A percentile compares a stretch with the other conserved stretches of the same genome.
phyloP scores from a whole-genome alignment of 2,888 invertebrate genomes.

The Unio pictorum region DNA sequence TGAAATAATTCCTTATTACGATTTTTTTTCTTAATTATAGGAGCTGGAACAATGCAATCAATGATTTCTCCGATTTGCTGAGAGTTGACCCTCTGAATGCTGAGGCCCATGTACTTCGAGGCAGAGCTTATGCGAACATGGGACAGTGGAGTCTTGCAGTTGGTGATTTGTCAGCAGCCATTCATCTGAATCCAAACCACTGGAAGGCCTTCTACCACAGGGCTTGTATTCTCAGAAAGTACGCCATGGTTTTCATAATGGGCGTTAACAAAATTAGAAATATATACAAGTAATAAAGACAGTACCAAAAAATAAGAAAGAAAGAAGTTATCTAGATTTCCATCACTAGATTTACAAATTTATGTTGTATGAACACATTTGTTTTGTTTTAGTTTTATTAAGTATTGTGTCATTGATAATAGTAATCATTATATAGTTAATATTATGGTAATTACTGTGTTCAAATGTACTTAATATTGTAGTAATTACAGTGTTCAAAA shows the following conservation, averaged over 20 bases:
- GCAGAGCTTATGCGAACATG: slow-evolving; percentile 63
- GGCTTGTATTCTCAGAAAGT: slow-evolving; percentile 69
- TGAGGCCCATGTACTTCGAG: slow-evolving; percentile 63
- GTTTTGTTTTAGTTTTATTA: too few relatives aligned
- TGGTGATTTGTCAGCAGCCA: slow-evolving; percentile 69
- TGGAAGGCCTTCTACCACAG: slow-evolving; percentile 69
- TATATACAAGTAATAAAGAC: too few relatives aligned
- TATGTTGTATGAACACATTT: too few relatives aligned
- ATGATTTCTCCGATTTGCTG: slow-evolving; percentile 69
- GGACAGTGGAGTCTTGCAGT: slow-evolving; percentile 65
- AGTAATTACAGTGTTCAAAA: too few relatives aligned
- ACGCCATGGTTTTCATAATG: slow-evolving; percentile 13
- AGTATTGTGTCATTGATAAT: too few relatives aligned
- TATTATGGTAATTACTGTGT: too few relatives aligned
- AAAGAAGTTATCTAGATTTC: too few relatives aligned
- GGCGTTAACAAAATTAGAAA: background rate
- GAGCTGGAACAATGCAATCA: slow-evolving; percentile 68
- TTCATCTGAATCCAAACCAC: slow-evolving; percentile 69
- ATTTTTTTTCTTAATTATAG: slow-evolving; percentile 21
- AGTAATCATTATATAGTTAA: too few relatives aligned
- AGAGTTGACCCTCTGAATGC: slow-evolving; percentile 63
- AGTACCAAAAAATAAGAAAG: too few relatives aligned
- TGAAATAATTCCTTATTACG: too few relatives aligned
- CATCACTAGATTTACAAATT: too few relatives aligned
- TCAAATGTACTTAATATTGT: too few relatives aligned